Evolutionary conservation across 2,888 invertebrate species (phyloP), one percentile per base, ranked within the genome.

Genomic region (Oligia fasciuncula): DNA sequence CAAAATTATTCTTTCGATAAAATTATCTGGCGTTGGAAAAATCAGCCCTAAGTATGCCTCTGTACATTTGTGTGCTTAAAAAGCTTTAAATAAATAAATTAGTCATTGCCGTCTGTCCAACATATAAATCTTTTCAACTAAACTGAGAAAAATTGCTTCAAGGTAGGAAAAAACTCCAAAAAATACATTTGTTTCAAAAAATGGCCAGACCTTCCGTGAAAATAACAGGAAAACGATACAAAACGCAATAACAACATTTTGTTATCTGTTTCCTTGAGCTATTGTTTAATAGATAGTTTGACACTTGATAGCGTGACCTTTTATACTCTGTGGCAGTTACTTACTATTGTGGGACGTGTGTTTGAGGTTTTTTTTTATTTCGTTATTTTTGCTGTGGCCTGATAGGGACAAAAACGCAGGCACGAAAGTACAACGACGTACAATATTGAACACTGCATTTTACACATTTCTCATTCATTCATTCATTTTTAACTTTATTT

Each of bases 231-330:
- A 89, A 83, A 87, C 80, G 63, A 76, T 79, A 81, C 76, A 77
- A 79, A 79, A 80, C 73, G 43, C 72, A 87, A 79, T 81, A 88
- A 82, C 76, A 79, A 81, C 82, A 84, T 79, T 74, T 87, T 79
- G 72, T 85, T 83, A 89, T 88, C 77, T 79, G 76, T 76, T 80
- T 81, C 70, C 75, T 82, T 85, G 79, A 90, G 78, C 87, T 87
- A 87, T 84, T 84, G 84, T 88, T 84, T 85, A 81, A 85, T 85
- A 81, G 73, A 81, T 85, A 86, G 87, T 90, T 90, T 88, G 87
- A 90, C 89, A 90, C 81, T 86, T 29, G 29, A 29, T 29, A 29
- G 69, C 80, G 83, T 87, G 83, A 87, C 82, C 73, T 81, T 82
- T 80, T 81, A 86, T 83, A 76, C 51, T 78, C 78, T 84, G 73